phyloP scores from a whole-genome alignment of 35 echinoderm and acorn worm species.

The Ophiothrix spiculata region DNA sequence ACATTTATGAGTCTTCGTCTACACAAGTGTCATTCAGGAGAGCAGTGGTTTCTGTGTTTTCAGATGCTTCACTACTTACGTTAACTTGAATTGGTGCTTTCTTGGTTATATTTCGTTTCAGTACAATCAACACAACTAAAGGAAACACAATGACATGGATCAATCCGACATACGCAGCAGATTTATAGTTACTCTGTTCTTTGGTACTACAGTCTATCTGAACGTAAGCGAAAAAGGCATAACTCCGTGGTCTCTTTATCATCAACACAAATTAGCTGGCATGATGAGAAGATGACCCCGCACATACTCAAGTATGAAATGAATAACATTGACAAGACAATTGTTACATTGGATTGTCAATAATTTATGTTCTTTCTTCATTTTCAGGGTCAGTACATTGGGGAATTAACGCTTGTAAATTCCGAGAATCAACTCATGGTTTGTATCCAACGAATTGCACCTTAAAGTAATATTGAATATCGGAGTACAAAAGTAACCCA shows the following conservation, averaged over 20 bases:
- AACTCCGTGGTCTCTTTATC: not conserved
- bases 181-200: not conserved
- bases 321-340: slow-evolving; percentile 22
- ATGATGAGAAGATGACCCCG: slow-evolving; percentile 38
- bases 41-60: not conserved
- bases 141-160: slow-evolving; percentile 42
- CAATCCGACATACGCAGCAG: slow-evolving; percentile 13
- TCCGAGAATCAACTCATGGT: too few species aligned
- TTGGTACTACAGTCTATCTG: slow-evolving; percentile 18
- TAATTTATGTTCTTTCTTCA: too few species aligned
- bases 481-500: too few species aligned
- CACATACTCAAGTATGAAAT: slow-evolving; percentile 41
- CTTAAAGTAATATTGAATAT: too few species aligned
- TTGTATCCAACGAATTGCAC: too few species aligned
- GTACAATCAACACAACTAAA: not conserved
- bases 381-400: too few species aligned
- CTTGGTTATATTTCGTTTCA: too few species aligned
- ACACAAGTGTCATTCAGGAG: not conserved
- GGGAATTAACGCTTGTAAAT: too few species aligned
- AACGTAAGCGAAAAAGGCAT: slow-evolving; percentile 14
- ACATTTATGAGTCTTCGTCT: not conserved
- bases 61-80: too few species aligned
- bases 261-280: slow-evolving; percentile 29
- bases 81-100: too few species aligned
- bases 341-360: too few species aligned